Evolutionary conservation across 2,797 vertebrate species (phyloP).

Genomic region (Manis pentadactyla): DNA sequence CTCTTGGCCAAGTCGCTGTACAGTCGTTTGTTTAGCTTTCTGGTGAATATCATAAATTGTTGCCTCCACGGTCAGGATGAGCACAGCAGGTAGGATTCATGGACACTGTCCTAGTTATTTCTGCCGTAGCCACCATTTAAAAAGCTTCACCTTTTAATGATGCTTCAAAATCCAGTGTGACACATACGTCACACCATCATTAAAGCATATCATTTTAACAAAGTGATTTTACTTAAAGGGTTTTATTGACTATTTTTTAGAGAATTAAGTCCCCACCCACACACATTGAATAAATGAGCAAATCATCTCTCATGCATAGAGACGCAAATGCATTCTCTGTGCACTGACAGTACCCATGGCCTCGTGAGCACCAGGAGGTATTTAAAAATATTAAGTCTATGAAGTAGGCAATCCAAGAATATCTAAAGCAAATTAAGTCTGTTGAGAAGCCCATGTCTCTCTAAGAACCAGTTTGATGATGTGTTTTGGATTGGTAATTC

Average conservation of each 20-base stretch:
- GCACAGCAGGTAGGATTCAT: conserved; percentile 87
- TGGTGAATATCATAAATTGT: conserved; percentile 93
- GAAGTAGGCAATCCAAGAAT: not conserved
- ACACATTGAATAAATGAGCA: not conserved
- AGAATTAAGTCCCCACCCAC: not conserved
- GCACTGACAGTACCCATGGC: not conserved
- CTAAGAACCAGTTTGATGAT: not conserved
- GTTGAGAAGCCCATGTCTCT: not conserved
- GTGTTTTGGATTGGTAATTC: not conserved
- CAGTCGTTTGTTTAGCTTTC: conserved; percentile 94
- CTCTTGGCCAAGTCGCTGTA: conserved; percentile 95
- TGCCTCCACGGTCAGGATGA: conserved; percentile 93
- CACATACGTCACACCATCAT: not conserved
- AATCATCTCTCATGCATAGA: not conserved
- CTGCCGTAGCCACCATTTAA: not conserved
- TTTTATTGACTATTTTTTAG: not conserved
- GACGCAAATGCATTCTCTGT: not conserved
- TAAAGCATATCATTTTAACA: conserved; percentile 4
- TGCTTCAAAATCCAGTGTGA: not conserved
- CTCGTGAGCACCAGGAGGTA: not conserved
- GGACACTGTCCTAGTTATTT: not conserved
- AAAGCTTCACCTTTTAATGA: not conserved
- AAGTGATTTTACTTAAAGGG: not conserved
- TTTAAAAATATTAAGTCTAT: not conserved
- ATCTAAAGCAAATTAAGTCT: not conserved